Percentiles rank a stretch among this genome's conserved stretches.
Evolutionary conservation across 2,888 invertebrate species (phyloP).

Genomic region (Nysson spinosus): DNA sequence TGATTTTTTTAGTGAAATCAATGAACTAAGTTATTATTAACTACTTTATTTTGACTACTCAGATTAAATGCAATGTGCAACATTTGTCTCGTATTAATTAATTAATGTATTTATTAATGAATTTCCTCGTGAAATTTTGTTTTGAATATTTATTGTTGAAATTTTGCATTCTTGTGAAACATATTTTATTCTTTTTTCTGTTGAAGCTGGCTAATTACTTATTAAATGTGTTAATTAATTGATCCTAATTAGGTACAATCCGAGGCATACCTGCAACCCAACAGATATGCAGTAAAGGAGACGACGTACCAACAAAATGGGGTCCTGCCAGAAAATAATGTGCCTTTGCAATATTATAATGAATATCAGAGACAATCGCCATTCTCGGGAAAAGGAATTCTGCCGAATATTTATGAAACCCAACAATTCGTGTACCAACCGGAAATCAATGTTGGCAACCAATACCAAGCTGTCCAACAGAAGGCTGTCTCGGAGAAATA

Average conservation of each 20-base stretch:
- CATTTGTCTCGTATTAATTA: no score
- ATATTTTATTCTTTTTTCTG: no score
- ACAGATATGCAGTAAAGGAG: conserved; percentile 59
- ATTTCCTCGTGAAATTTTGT: no score
- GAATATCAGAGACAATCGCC: conserved; percentile 55
- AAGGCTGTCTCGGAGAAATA: conserved; percentile 66
- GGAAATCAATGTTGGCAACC: conserved; percentile 69
- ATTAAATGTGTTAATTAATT: neutral
- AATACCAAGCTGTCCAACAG: conserved; percentile 66
- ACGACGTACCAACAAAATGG: conserved; percentile 50
- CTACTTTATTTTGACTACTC: no score
- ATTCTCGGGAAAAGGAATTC: conserved; percentile 34
- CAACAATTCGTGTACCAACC: conserved; percentile 65
- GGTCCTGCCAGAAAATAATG: conserved; percentile 35
- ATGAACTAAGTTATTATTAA: no score
- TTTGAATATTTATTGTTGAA: no score
- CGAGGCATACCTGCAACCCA: conserved; percentile 57
- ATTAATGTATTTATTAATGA: no score
- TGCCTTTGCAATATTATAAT: conserved; percentile 54
- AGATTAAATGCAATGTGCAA: no score
- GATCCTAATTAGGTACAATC: conserved; percentile 45
- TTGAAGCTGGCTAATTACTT: no score
- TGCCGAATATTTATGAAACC: conserved; percentile 44
- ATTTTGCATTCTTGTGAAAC: no score
- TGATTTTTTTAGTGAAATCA: no score